These are phyloP conservation scores for Rhagoletis zephyria DNA, from an alignment of 1,140 invertebrate genomes.

Conservation along the genomic window DNA sequence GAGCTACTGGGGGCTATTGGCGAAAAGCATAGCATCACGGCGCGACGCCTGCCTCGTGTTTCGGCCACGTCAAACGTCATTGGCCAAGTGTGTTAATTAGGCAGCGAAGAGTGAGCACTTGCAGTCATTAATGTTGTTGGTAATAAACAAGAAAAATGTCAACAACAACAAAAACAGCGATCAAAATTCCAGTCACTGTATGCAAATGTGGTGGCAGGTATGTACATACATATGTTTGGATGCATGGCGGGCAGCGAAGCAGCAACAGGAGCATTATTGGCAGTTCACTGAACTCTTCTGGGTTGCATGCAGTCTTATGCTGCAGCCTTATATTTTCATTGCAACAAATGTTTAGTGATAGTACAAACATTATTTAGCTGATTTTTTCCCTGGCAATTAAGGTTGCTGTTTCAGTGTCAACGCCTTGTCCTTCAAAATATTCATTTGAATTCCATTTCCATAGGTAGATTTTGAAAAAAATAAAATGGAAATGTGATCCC, in stretches of 20 bases:
- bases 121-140: slow-evolving; percentile 22
- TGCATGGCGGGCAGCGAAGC: background rate
- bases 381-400: background rate
- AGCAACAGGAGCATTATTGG: background rate
- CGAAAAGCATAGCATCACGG: background rate
- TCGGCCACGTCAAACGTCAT: slow-evolving; percentile 23
- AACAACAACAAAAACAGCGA: background rate
- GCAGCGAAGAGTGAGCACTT: background rate
- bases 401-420: too few relatives aligned
- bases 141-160: background rate
- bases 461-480: too few relatives aligned
- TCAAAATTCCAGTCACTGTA: background rate
- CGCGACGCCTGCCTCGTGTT: background rate
- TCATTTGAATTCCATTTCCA: too few relatives aligned
- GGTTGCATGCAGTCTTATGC: background rate
- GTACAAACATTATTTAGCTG: background rate
- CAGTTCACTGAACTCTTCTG: slow-evolving; percentile 8
- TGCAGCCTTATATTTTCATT: background rate
- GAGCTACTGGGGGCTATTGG: background rate
- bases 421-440: too few relatives aligned
- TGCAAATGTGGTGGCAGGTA: background rate
- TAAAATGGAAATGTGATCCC: too few relatives aligned
- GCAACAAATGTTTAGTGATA: slow-evolving; percentile 2
- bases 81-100: slow-evolving; percentile 44
- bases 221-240: too few relatives aligned